Evolutionary conservation across 23 tunicate species (phyloP).

Genomic region (Halocynthia roretzi): DNA sequence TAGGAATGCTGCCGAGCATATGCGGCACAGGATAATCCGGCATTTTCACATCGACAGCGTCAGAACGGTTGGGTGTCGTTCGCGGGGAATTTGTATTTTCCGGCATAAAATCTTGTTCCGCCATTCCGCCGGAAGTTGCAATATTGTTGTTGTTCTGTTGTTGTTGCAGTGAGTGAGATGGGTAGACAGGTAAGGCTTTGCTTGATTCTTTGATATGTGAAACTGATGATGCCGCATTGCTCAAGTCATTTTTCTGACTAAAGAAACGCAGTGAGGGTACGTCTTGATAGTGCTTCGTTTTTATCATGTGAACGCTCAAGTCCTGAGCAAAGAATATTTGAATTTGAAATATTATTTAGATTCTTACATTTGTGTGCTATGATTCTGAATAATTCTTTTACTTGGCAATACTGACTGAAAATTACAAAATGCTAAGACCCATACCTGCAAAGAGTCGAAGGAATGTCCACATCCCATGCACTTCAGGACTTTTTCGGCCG

Average conservation of each 20-base stretch:
- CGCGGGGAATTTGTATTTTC: background rate
- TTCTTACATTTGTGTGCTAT: background rate
- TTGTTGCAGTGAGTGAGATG: constrained; percentile 5
- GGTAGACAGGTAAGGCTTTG: background rate
- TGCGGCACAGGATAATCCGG: background rate
- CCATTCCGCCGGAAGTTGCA: too few relatives aligned
- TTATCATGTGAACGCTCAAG: constrained; percentile 90
- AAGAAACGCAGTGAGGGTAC: constrained; percentile 81
- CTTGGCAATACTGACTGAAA: background rate
- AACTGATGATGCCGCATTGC: background rate
- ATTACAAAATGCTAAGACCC: background rate
- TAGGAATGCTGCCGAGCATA: constrained; percentile 3
- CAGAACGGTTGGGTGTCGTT: background rate
- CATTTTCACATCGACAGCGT: background rate
- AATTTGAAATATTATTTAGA: background rate
- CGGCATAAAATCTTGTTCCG: too few relatives aligned
- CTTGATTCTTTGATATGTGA: background rate
- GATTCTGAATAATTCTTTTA: background rate
- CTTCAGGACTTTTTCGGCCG: constrained; percentile 76
- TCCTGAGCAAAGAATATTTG: constrained; percentile 24
- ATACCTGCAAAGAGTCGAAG: constrained; percentile 91
- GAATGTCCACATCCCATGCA: constrained; percentile 84
- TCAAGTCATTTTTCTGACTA: constrained; percentile 39
- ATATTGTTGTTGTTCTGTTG: background rate
- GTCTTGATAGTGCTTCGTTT: constrained; percentile 90